A percentile compares a stretch with the other conserved stretches of the same genome.
Evolutionary conservation across 2,888 invertebrate species (phyloP).

Genomic region (Odontocolon sp.): DNA sequence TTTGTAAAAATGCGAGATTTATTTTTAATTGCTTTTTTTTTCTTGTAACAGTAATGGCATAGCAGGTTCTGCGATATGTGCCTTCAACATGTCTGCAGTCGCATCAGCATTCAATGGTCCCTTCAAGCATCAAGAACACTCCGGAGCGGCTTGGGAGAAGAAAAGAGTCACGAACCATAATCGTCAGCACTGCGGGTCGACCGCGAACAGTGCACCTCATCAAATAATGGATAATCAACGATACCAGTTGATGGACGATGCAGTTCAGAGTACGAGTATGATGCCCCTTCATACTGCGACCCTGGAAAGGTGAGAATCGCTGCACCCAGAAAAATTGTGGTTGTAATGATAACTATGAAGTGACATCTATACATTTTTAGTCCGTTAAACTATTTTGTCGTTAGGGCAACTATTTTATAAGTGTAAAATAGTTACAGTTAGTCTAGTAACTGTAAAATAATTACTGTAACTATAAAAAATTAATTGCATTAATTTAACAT

Average conservation of each 20-base stretch:
- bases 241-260: conserved; percentile 94
- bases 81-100: conserved; percentile 92
- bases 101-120: conserved; percentile 91
- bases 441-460: no score
- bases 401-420: no score
- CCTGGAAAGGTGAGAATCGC: conserved; percentile 84
- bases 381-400: no score
- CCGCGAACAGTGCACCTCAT: conserved; percentile 71
- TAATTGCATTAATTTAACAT: no score
- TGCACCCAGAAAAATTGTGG: no score
- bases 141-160: conserved; percentile 90
- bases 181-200: conserved; percentile 80
- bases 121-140: conserved; percentile 91
- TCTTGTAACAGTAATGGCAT: conserved; percentile 90
- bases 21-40: no score
- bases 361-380: no score
- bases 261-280: conserved; percentile 88
- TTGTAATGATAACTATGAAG: no score
- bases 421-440: no score
- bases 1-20: no score
- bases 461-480: no score
- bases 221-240: conserved; percentile 86
- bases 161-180: conserved; percentile 80
- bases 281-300: conserved; percentile 87
- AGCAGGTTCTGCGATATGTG: conserved; percentile 95